Percentiles rank a stretch among this genome's conserved stretches.
Evolutionary conservation across 1,140 invertebrate genomes (phyloP).

Genomic region (Trachelipus rathkii): DNA sequence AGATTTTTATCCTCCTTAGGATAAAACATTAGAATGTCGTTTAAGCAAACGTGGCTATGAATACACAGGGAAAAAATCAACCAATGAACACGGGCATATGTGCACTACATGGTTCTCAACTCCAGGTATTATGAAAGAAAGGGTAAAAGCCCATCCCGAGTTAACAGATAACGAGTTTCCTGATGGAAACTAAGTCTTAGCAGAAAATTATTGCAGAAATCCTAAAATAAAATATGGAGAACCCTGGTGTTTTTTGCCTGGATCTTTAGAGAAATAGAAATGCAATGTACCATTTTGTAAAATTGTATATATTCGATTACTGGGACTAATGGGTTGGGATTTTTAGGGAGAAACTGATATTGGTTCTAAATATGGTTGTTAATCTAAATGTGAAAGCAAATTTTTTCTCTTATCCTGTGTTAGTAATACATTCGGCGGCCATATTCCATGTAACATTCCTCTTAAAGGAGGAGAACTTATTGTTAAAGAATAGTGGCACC

Average conservation of each 20-base stretch:
- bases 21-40: background rate
- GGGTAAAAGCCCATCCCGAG: background rate
- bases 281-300: background rate
- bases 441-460: background rate
- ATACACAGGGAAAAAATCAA: background rate
- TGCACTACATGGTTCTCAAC: background rate
- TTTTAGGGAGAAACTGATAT: background rate
- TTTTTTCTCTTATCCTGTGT: background rate
- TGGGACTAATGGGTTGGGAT: background rate
- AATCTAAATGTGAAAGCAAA: background rate
- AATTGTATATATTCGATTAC: background rate
- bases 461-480: background rate
- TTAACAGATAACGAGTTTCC: background rate
- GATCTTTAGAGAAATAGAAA: background rate
- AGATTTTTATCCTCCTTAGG: background rate
- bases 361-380: background rate
- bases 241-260: constrained; percentile 1
- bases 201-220: constrained; percentile 1
- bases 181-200: background rate
- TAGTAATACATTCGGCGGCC: background rate
- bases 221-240: background rate
- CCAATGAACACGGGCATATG: background rate
- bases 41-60: background rate
- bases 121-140: background rate
- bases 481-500: background rate